Evolutionary conservation across 2,888 invertebrate genomes (phyloP), one percentile per base, ranked within the genome.

Genomic region (Ormyrus pomaceus): DNA sequence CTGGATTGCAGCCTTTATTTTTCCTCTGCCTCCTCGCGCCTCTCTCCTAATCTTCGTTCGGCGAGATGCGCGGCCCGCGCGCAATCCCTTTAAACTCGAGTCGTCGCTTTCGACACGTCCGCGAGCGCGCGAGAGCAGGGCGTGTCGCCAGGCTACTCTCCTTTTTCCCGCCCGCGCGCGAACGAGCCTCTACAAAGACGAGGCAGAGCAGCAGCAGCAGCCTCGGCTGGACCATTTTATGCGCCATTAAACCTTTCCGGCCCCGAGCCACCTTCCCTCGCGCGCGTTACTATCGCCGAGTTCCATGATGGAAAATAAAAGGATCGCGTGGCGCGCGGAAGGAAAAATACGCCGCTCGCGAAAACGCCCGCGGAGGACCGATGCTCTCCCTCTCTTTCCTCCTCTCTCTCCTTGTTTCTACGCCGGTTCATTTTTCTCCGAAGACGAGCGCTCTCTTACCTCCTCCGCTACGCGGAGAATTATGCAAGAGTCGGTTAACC

Each of bases 171-270:
- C 19, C 6, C n/a, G 11, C 55, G 11, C 34, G 58, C 58, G 48
- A 45, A 48, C 45, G 62, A 46, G 11, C 10, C 11, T 59, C 34
- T 0, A 13, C 7, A 50, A 50, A 65, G 65, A 5, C 48, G 8
- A 13, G 13, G 50, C 6, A 7, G 19, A 50, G 34, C 34, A 34
- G 34, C 34, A 3, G 34, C 34, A 5, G 13, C 10, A 64, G 50
- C 66, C 13, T 61, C 61, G 79, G 62, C 71, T 61, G 75, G 72
- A 73, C 70, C 73, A 77, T 81, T 81, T 77, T 77, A 81, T 77
- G 77, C 77, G 69, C 69, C 77, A 81, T 81, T 77, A 73, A 76
- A 75, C 69, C 74, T 76, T 75, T 64, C 69, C 70, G 66, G 70
- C 46, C 62, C 70, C 72, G 61, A 34, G 59, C 75, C 62, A 64